Evolutionary conservation across 1,140 invertebrate genomes (phyloP).

Genomic region (Calliphora vicina): DNA sequence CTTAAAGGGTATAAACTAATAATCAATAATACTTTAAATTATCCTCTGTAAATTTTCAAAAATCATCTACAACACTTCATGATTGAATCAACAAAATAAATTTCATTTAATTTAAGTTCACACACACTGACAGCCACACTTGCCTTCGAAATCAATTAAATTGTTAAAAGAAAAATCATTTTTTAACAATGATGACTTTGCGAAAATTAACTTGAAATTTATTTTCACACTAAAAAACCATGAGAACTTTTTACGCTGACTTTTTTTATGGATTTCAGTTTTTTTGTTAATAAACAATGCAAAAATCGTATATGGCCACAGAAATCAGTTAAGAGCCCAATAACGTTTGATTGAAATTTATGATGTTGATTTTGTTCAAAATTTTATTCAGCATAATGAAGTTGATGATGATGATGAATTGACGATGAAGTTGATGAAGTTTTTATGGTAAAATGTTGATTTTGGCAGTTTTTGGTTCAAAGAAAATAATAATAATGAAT

Average conservation of each 20-base stretch:
- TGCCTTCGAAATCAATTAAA: slow-evolving; percentile 2
- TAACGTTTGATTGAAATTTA: not conserved
- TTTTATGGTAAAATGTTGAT: too few relatives aligned
- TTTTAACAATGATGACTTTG: not conserved
- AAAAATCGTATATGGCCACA: not conserved
- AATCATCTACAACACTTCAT: too few relatives aligned
- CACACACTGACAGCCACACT: not conserved
- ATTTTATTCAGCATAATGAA: too few relatives aligned
- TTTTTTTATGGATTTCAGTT: not conserved
- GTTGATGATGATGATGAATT: not conserved
- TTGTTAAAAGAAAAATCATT: not conserved
- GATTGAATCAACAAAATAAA: too few relatives aligned
- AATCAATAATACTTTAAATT: too few relatives aligned
- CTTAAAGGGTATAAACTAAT: too few relatives aligned
- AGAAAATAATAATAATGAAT: too few relatives aligned
- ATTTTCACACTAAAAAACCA: not conserved
- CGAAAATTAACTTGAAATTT: not conserved
- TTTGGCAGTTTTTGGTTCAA: too few relatives aligned
- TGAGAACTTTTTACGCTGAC: not conserved
- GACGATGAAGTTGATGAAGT: too few relatives aligned
- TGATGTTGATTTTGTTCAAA: too few relatives aligned
- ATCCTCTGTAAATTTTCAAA: too few relatives aligned
- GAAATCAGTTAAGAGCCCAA: too few relatives aligned
- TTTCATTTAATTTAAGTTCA: not conserved
- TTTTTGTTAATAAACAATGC: not conserved